Evolutionary conservation across 2,797 vertebrate species (phyloP).

Genomic region (Dendrocincla fuliginosa): DNA sequence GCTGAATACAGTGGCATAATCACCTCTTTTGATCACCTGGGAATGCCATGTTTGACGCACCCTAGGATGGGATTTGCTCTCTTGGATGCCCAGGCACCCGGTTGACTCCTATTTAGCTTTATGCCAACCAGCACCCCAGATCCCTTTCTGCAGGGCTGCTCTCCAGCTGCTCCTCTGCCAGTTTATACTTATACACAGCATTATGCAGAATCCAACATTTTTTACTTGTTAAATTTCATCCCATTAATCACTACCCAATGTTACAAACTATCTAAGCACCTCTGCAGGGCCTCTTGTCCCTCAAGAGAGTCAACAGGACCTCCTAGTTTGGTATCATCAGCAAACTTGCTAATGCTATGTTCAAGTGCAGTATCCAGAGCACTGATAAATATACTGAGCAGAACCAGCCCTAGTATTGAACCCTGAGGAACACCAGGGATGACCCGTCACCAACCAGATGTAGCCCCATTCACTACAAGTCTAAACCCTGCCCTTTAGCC

Average conservation of each 20-base stretch:
- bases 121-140: neutral
- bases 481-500: neutral
- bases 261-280: neutral
- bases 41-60: neutral
- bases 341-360: neutral
- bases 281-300: neutral
- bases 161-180: neutral
- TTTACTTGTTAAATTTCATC: neutral
- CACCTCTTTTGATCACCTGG: neutral
- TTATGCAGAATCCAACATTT: neutral
- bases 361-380: neutral
- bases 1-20: rapidly evolving
- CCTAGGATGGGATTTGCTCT: neutral
- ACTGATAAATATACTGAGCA: neutral
- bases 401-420: neutral
- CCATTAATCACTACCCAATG: rapidly evolving
- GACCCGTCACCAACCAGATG: neutral
- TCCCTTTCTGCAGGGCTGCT: neutral
- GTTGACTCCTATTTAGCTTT: neutral
- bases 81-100: neutral
- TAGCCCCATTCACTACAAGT: neutral
- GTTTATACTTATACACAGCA: neutral
- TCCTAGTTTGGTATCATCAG: neutral
- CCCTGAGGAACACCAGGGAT: neutral
- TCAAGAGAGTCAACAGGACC: neutral